These are phyloP conservation scores for Microcaecilia unicolor DNA, from an alignment of 2,797 vertebrate species.

Conservation along the genomic window DNA sequence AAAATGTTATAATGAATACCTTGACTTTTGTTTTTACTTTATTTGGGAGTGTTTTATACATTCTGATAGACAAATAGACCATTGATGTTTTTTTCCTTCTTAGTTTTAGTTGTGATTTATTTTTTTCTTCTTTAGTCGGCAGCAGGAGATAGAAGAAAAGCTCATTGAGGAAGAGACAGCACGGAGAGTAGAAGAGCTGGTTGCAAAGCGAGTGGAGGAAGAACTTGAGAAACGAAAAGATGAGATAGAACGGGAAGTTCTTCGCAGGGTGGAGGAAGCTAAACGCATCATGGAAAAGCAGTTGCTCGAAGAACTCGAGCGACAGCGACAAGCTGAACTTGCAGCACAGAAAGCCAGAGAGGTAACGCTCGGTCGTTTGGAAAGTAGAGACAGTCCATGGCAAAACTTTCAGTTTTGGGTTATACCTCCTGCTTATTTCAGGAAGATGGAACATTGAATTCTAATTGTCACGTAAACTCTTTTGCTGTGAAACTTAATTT, in stretches of 20 bases:
- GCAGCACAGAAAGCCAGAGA: constrained; percentile 95
- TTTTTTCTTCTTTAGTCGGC: constrained; percentile 58
- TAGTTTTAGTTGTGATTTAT: too few species aligned
- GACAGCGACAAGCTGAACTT: constrained; percentile 94
- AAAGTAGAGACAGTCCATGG: constrained; percentile 83
- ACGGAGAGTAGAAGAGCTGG: constrained; percentile 91
- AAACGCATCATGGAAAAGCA: constrained; percentile 99
- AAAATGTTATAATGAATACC: too few species aligned
- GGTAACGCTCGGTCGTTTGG: constrained; percentile 99
- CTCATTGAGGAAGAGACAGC: constrained; percentile 98
- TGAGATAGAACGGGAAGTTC: constrained; percentile 94
- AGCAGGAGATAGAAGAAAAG: constrained; percentile 97
- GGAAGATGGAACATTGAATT: constrained; percentile 63
- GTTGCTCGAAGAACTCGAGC: constrained; percentile 98
- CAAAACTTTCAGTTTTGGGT: constrained; percentile 72
- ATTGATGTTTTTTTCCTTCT: too few species aligned
- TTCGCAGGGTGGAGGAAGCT: constrained; percentile 93
- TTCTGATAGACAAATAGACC: too few species aligned
- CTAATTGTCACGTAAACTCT: constrained; percentile 59
- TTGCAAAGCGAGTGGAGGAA: constrained; percentile 94
- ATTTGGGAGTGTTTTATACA: too few species aligned
- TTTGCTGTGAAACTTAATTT: constrained; percentile 60
- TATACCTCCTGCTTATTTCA: constrained; percentile 60
- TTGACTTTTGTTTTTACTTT: too few species aligned
- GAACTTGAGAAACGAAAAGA: constrained; percentile 95